phyloP scores from a whole-genome alignment of 1,140 invertebrate genomes.

The Camponotus floridanus region DNA sequence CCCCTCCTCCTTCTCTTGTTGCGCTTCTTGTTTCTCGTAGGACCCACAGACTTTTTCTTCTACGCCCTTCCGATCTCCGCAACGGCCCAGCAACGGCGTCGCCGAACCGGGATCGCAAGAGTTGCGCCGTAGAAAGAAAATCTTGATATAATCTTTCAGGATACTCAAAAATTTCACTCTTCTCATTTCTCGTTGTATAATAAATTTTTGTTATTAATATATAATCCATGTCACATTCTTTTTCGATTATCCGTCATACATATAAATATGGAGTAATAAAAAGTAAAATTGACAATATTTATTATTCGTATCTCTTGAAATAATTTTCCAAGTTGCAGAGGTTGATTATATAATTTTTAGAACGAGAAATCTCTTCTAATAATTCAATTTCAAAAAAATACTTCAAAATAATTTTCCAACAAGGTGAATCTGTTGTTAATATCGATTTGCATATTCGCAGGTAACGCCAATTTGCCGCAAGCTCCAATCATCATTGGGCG shows the following conservation, averaged over 20 bases:
- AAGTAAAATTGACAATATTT: too few species aligned
- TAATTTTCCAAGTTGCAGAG: too few species aligned
- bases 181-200: neutral
- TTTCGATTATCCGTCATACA: neutral
- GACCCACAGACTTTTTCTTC: conserved; percentile 70
- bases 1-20: conserved; percentile 56
- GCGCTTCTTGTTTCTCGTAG: conserved; percentile 72
- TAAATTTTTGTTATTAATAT: neutral
- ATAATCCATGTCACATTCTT: neutral
- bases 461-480: neutral
- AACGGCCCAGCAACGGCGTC: conserved; percentile 76
- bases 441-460: conserved; percentile 38
- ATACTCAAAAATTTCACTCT: conserved; percentile 4
- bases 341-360: too few species aligned
- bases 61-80: conserved; percentile 73
- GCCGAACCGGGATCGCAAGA: conserved; percentile 58
- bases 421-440: neutral
- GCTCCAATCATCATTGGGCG: too few species aligned
- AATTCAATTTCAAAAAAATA: too few species aligned
- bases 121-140: conserved; percentile 35
- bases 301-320: too few species aligned
- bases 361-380: too few species aligned
- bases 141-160: neutral
- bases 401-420: too few species aligned
- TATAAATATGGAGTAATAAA: too few species aligned